Conservation (phyloP, 2,888 invertebrate species). For the Lycocerus yunnanus region DNA sequence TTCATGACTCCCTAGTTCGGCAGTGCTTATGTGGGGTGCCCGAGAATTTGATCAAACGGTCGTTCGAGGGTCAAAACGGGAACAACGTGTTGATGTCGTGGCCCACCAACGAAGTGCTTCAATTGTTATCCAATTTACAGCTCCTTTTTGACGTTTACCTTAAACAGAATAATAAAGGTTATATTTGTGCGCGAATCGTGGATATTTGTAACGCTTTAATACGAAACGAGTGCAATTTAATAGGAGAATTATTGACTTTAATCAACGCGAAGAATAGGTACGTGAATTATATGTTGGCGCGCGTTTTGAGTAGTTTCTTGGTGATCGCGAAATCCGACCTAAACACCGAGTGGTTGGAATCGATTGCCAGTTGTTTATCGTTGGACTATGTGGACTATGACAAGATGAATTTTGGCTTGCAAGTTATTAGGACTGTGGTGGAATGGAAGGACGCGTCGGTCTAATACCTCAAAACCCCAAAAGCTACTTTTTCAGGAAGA, state of each 20-base stretch:
- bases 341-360: constrained; percentile 80
- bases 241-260: constrained; percentile 81
- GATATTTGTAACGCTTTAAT: constrained; percentile 80
- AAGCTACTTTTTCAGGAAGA: no score
- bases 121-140: constrained; percentile 83
- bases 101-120: constrained; percentile 70
- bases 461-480: no score
- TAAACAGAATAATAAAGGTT: constrained; percentile 81
- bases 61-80: constrained; percentile 65
- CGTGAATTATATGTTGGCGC: constrained; percentile 78
- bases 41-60: constrained; percentile 70
- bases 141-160: constrained; percentile 82
- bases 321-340: constrained; percentile 83
- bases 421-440: constrained; percentile 83
- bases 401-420: constrained; percentile 82
- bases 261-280: constrained; percentile 78
- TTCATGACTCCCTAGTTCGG: constrained; percentile 70
- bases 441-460: constrained; percentile 91
- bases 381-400: constrained; percentile 67
- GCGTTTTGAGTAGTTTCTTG: constrained; percentile 80
- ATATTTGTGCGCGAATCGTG: constrained; percentile 80
- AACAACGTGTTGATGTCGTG: constrained; percentile 62
- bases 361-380: constrained; percentile 73
- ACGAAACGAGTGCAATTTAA: constrained; percentile 80
- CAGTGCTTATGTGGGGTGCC: constrained; percentile 81